Percentiles rank a stretch among this genome's conserved stretches.
Evolutionary conservation across 2,797 vertebrate genomes (phyloP).

Genomic region (Iguana delicatissima): DNA sequence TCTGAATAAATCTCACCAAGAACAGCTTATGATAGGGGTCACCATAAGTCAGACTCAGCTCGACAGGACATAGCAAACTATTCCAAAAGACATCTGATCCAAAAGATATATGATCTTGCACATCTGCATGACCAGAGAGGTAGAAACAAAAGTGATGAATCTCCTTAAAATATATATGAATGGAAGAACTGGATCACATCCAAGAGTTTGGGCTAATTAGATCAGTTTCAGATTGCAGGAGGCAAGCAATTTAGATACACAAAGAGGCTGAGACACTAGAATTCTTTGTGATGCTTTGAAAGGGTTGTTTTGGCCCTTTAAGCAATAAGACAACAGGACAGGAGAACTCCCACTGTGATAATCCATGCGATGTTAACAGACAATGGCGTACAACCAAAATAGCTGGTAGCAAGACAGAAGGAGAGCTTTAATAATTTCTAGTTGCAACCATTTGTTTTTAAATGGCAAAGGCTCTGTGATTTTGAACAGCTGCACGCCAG

Average conservation of each 20-base stretch:
- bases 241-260: conserved; percentile 18
- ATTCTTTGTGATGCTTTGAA: conserved; percentile 40
- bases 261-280: conserved; percentile 5
- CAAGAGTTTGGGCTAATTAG: neutral
- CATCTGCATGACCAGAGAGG: no score
- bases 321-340: neutral
- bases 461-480: neutral
- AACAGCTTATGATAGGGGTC: no score
- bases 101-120: no score
- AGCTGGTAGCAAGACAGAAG: conserved; percentile 3
- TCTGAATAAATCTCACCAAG: no score
- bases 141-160: neutral
- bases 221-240: neutral
- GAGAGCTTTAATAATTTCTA: conserved; percentile 22
- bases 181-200: neutral
- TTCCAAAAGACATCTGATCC: no score
- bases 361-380: conserved; percentile 25
- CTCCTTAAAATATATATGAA: neutral
- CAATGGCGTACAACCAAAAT: conserved; percentile 39
- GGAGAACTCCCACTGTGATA: neutral
- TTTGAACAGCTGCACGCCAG: neutral
- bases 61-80: no score
- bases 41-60: no score
- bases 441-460: neutral
- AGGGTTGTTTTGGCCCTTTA: conserved; percentile 35